Base-by-base conservation (phyloP, 2,113 vertebrate genomes). In the Anhinga anhinga region DNA sequence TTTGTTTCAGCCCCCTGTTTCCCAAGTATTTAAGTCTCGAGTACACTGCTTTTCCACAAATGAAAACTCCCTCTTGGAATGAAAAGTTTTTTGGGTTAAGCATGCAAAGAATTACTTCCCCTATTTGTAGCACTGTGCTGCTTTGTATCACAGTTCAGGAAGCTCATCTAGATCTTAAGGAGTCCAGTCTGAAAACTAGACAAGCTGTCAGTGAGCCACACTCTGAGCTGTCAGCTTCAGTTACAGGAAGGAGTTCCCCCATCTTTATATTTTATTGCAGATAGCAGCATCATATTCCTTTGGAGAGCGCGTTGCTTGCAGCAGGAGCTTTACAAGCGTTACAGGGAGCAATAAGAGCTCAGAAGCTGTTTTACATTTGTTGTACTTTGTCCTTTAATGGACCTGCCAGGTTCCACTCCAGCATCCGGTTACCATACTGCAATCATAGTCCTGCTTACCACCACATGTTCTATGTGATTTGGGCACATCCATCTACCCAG, bases 401-500 rank as follows among this genome's bases (percentile, higher is more conserved):
- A 96, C 94, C 95, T 95, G 94, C 84, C 89, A 95, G 86, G 83
- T 94, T 96, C 93, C 93, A 91, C 84, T 95, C 93, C 95, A 95
- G 91, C 89, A 96, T 90, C 89, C 42, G 13, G 95, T 94, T 93
- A 86, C 91, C 89, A 93, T 53, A 94, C 74, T 81, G 66, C 76
- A 82, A 95, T 94, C 65, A 74, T 29, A 72, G 82, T 36, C 82
- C 79, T 90, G 83, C 99, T 98, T 98, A 99, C 99, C 99, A 99
- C 99, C 94, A 99, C 96, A 63, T 99, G 99, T 97, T 99, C 99
- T 26, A 99, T 99, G 88, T 99, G 99, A 97, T 99, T 99, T 36
- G 99, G 99, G 97, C 99, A 99, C 99, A 99, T 99, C 99, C 99
- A 99, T 97, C 99, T 99, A 90, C 99, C 99, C 90, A 99, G 98